A percentile compares a stretch with the other conserved stretches of the same genome.
Conservation (phyloP, 2,797 vertebrate genomes). For the Synanceia verrucosa region DNA sequence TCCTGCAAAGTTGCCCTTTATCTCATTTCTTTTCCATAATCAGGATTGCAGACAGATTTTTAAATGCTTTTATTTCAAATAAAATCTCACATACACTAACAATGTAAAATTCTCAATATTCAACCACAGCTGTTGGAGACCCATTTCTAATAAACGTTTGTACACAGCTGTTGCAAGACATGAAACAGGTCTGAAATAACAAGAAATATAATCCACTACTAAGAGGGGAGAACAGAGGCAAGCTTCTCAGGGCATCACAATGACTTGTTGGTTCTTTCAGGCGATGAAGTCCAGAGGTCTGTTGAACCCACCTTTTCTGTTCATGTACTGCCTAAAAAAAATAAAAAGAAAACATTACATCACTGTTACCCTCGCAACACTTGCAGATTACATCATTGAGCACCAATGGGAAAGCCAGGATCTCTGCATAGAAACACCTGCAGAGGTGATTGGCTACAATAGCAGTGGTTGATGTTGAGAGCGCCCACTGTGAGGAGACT, state of each 20-base stretch:
- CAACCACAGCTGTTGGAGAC: not conserved
- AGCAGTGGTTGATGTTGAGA: conserved; percentile 57
- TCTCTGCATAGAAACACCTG: conserved; percentile 82
- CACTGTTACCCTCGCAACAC: conserved; percentile 84
- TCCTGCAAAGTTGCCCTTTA: not conserved
- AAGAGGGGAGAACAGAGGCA: not conserved
- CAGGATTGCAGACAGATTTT: conserved; percentile 4
- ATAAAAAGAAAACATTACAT: conserved; percentile 81
- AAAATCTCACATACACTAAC: conserved; percentile 18
- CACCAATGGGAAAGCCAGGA: conserved; percentile 79
- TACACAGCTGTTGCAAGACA: conserved; percentile 29
- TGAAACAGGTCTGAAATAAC: conserved; percentile 10
- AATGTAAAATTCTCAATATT: conserved; percentile 23
- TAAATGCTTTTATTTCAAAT: conserved; percentile 64
- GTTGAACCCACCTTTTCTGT: conserved; percentile 99
- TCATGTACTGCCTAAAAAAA: conserved; percentile 94
- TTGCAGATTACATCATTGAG: conserved; percentile 85
- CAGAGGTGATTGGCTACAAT: conserved; percentile 80
- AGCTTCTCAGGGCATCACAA: not conserved
- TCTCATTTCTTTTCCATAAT: not conserved
- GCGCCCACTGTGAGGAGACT: conserved; percentile 37
- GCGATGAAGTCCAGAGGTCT: conserved; percentile 98
- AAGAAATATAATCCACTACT: not conserved
- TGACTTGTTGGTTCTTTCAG: conserved; percentile 69
- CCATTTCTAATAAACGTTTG: not conserved